phyloP scores from a whole-genome alignment of 2,888 invertebrate genomes.

The Harpalus rubripes region DNA sequence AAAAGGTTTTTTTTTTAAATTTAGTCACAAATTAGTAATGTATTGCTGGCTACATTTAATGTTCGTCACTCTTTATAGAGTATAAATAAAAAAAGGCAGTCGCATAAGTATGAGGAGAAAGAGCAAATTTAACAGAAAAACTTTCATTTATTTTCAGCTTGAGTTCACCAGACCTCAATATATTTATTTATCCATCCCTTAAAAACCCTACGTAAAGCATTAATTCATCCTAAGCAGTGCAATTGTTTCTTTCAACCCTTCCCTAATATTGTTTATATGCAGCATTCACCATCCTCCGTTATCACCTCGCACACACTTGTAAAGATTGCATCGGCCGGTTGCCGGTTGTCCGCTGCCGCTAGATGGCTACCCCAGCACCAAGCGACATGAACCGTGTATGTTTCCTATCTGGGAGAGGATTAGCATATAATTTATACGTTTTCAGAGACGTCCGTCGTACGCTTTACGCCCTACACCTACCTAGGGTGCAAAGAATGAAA shows the following conservation, averaged over 20 bases:
- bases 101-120: no score
- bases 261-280: background rate
- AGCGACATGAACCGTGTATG: constrained; percentile 32
- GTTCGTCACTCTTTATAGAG: no score
- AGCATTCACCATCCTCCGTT: background rate
- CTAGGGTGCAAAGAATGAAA: constrained; percentile 4
- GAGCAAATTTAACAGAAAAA: no score
- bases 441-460: constrained; percentile 42
- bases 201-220: background rate
- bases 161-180: background rate
- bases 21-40: no score
- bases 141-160: no score
- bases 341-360: background rate
- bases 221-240: background rate
- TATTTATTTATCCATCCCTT: background rate
- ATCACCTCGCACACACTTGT: constrained; percentile 1
- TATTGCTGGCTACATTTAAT: no score
- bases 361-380: constrained; percentile 1
- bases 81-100: no score
- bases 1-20: no score
- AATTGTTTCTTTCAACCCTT: constrained; percentile 1
- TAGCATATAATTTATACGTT: constrained; percentile 57
- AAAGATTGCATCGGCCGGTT: constrained; percentile 4
- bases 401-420: constrained; percentile 56
- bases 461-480: constrained; percentile 30